phyloP scores from a whole-genome alignment of 2,113 vertebrate species.

The Mustela nigripes region DNA sequence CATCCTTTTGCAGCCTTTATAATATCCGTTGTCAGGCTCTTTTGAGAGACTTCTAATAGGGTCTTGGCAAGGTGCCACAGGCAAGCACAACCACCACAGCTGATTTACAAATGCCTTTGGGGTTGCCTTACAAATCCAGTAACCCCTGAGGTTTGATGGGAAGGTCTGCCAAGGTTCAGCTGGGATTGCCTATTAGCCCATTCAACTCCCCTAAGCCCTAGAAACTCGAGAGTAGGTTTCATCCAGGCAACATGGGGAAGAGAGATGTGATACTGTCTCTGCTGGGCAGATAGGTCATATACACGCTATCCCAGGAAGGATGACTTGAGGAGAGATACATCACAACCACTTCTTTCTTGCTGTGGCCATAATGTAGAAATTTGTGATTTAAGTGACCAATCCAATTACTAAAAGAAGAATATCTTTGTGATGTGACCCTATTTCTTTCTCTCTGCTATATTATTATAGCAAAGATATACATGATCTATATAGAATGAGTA shows the following conservation, averaged over 20 bases:
- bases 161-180: conserved; percentile 79
- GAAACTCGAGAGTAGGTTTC: conserved; percentile 62
- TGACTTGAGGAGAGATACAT: background rate
- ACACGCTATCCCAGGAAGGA: background rate
- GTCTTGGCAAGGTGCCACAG: conserved; percentile 72
- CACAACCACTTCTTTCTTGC: background rate
- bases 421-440: background rate
- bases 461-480: background rate
- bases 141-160: conserved; percentile 76
- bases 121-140: conserved; percentile 77
- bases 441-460: background rate
- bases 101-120: conserved; percentile 80
- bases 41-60: conserved; percentile 78
- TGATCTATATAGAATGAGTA: background rate
- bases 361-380: background rate
- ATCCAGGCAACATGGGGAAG: conserved; percentile 23
- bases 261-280: background rate
- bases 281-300: background rate
- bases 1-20: conserved; percentile 77
- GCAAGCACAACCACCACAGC: conserved; percentile 70
- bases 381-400: conserved; percentile 14
- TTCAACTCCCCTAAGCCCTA: conserved; percentile 67
- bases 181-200: conserved; percentile 78
- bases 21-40: conserved; percentile 81
- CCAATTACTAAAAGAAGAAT: background rate